A percentile compares a stretch with the other conserved stretches of the same genome.
These are phyloP conservation scores for Cacatua alba DNA, from an alignment of 2,113 vertebrate genomes.

Conservation along the genomic window DNA sequence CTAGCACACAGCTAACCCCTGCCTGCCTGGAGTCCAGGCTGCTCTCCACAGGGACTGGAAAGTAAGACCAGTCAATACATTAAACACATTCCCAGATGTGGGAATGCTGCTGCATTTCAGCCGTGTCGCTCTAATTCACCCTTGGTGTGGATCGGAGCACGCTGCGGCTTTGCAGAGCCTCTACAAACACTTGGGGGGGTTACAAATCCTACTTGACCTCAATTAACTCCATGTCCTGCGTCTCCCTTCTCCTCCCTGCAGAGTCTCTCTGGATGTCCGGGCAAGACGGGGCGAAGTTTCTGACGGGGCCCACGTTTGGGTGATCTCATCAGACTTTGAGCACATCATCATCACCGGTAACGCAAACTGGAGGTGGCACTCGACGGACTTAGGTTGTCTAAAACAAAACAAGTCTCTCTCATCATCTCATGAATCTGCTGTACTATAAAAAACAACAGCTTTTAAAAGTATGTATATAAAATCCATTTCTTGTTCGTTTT, in stretches of 20 bases:
- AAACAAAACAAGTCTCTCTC: slow-evolving; percentile 68
- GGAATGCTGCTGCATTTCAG: background rate
- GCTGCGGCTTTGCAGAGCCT: background rate
- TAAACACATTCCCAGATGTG: fast-evolving
- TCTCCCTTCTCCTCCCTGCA: slow-evolving; percentile 54
- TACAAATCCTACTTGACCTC: fast-evolving
- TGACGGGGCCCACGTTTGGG: slow-evolving; percentile 90
- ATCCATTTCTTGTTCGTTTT: slow-evolving; percentile 80
- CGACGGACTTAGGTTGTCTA: slow-evolving; percentile 76
- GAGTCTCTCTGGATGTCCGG: slow-evolving; percentile 93
- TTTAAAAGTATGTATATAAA: slow-evolving; percentile 87
- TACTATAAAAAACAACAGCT: slow-evolving; percentile 88
- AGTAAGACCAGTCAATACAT: fast-evolving
- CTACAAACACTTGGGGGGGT: fast-evolving
- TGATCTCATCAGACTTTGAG: slow-evolving; percentile 90
- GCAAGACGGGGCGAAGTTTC: slow-evolving; percentile 94
- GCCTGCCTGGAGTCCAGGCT: background rate
- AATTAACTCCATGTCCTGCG: background rate
- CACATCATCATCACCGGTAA: slow-evolving; percentile 76
- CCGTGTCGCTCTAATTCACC: fast-evolving
- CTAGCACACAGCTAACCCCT: background rate
- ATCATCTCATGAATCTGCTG: slow-evolving; percentile 98
- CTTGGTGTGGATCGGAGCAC: fast-evolving
- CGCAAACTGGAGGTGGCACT: slow-evolving; percentile 81
- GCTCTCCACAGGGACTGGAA: background rate